Evolutionary conservation across 2,888 invertebrate species (phyloP), one percentile per base, ranked within the genome.

Genomic region (Drosophila diplacantha): DNA sequence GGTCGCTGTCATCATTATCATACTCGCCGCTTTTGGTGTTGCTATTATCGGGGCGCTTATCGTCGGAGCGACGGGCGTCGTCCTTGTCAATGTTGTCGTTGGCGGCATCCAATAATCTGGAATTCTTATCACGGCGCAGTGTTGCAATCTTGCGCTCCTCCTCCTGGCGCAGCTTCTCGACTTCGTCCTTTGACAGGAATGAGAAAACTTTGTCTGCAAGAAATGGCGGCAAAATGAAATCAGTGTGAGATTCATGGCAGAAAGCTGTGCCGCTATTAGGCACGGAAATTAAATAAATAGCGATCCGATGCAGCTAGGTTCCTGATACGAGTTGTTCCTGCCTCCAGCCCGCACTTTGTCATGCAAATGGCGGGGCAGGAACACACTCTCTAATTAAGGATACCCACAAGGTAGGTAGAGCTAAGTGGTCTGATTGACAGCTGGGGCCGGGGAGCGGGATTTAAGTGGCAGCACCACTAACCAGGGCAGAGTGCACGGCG

Each of bases 111-210:
- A 85, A 82, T 81, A 87, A 83, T 83, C 85, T 83, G 84, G 85
- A 79, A 77, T 87, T 86, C 81, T 87, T 88, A 85, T 89, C 88
- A 80, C 86, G 86, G 74, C 87, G 85, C 72, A 89, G 72, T 68
- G 88, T 88, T 84, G 95, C 94, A 89, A 96, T 94, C 90, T 95
- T 96, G 88, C 91, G 92, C 85, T 95, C 95, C 91, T 97, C 97
- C 90, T 97, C 96, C 86, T 96, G 96, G 90, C 93, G 95, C 91
- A 97, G 92, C 90, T 95, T 94, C 90, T 96, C 96, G 84, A 97
- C 93, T 91, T 97, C 97, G 90, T 96, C 96, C 88, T 94, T 93
- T 88, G 96, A 96, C 87, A 97, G 91, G 90, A 96, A 97, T 89
- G 95, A 95, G 90, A 97, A 97, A 87, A 95, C 94, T 92, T 95